Evolutionary conservation across 2,113 vertebrate genomes (phyloP), one percentile per base, ranked within the genome.

Genomic region (Erpornis zantholeuca): DNA sequence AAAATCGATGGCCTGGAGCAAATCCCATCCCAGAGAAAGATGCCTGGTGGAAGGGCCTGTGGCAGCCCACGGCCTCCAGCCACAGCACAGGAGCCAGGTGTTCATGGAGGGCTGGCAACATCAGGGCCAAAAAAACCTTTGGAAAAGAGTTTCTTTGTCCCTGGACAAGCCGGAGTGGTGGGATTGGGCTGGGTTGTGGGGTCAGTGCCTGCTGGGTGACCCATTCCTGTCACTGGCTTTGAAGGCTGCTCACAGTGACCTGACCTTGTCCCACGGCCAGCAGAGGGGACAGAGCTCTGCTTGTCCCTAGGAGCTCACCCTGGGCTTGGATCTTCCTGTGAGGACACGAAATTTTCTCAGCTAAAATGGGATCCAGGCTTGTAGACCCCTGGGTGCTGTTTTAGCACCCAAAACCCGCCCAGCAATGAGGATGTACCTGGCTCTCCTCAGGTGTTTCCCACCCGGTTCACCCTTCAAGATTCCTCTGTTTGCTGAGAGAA

Each of bases 381-480:
- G 5, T 19, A 35, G 56, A 35, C 20, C 56, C 35, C 17, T n/a
- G 60, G 36, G n/a, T 36, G 54, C 15, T 82, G 17, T 25, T 70
- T 63, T 15, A 82, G 56, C 75, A 18, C 17, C 42, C 59, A 10
- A 12, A 47, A 10, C 19, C 10, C 0, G 0, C 20, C 8, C 38
- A 38, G 31, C 16, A 50, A 6, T 1, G 15, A 33, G 35, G 35
- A 36, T 28, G 23, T 27, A 24, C 27, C 53, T 60, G 57, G 7
- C 38, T 52, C 18, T 61, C 3, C 52, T 21, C 0, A 1, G 59
- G 61, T 7, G 2, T 38, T 79, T 79, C 29, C 25, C 20, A 49
- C 25, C 31, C 2, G 0, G 0, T 57, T 22, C 10, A 0, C 2
- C 40, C 27, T 29, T 33, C 35, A 54, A 4, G 23, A 11, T 25